Percentiles rank a stretch among this genome's conserved stretches.
Conservation (phyloP, 2,113 vertebrate genomes). For the Periophthalmus modestus region DNA sequence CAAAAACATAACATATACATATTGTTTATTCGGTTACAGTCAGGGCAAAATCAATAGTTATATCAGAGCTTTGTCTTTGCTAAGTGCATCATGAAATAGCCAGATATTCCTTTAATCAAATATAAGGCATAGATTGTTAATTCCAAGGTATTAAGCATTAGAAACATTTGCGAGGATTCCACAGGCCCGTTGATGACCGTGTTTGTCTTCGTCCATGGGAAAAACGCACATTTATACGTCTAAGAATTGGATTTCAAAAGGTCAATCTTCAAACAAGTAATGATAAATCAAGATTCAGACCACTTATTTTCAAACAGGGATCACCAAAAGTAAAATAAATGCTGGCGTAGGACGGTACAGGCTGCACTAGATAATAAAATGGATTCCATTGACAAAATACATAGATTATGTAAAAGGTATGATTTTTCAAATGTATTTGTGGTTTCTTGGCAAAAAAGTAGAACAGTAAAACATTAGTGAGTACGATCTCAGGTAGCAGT, state of each 20-base stretch:
- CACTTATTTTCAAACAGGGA: slow-evolving; percentile 32
- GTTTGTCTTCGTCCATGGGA: slow-evolving; percentile 82
- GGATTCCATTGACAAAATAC: not conserved
- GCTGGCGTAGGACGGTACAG: not conserved
- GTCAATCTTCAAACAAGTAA: slow-evolving; percentile 84
- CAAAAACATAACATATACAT: slow-evolving; percentile 99
- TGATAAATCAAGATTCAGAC: slow-evolving; percentile 71
- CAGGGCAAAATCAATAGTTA: slow-evolving; percentile 96
- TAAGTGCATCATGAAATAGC: slow-evolving; percentile 98
- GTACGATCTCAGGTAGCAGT: not conserved
- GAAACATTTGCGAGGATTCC: slow-evolving; percentile 84
- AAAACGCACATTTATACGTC: slow-evolving; percentile 90
- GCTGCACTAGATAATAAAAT: not conserved
- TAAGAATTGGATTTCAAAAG: slow-evolving; percentile 94
- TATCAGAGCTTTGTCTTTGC: slow-evolving; percentile 95
- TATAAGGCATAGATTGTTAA: slow-evolving; percentile 95
- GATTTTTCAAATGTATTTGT: not conserved
- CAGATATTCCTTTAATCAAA: slow-evolving; percentile 92
- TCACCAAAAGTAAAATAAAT: slow-evolving; percentile 25
- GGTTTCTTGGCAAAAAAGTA: not conserved
- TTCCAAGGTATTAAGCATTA: slow-evolving; percentile 92
- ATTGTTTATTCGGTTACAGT: slow-evolving; percentile 98
- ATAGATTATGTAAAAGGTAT: not conserved
- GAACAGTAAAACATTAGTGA: not conserved
- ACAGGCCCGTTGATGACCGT: slow-evolving; percentile 71